A percentile compares a stretch with the other conserved stretches of the same genome.
Evolutionary conservation across 2,113 vertebrate species (phyloP).

Genomic region (Nannospalax galili): DNA sequence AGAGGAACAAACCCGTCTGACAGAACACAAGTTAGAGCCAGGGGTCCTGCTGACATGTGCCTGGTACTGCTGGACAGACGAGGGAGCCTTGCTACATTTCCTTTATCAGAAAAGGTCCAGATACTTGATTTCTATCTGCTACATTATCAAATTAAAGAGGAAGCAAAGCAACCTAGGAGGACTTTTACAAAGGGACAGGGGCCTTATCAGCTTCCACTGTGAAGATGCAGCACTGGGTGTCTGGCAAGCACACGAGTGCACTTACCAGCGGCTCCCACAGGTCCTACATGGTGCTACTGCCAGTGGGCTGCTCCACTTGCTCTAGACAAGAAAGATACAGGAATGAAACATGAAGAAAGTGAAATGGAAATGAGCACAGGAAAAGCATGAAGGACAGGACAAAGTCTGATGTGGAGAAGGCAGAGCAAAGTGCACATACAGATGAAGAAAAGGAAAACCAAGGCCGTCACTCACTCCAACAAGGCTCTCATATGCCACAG

Average conservation of each 20-base stretch:
- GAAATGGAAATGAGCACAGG: conserved; percentile 85
- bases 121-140: background rate
- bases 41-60: background rate
- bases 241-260: conserved; percentile 88
- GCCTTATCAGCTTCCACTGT: background rate
- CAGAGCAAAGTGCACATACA: conserved; percentile 70
- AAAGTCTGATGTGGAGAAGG: conserved; percentile 34
- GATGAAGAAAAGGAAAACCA: conserved; percentile 77
- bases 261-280: conserved; percentile 88
- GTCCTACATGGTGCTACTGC: conserved; percentile 87
- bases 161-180: background rate
- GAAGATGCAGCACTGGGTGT: conserved; percentile 69
- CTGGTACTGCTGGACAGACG: background rate
- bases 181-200: background rate
- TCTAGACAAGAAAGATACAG: conserved; percentile 89
- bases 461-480: conserved; percentile 13
- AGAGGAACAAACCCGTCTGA: background rate
- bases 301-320: conserved; percentile 87
- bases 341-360: conserved; percentile 87
- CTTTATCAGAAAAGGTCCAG: background rate
- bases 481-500: background rate
- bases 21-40: background rate
- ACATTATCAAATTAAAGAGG: background rate
- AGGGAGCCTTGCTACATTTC: background rate
- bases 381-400: conserved; percentile 78